Evolutionary conservation across 2,888 invertebrate species (phyloP), one percentile per base, ranked within the genome.

Genomic region (Rambutsinella grinnellia): DNA sequence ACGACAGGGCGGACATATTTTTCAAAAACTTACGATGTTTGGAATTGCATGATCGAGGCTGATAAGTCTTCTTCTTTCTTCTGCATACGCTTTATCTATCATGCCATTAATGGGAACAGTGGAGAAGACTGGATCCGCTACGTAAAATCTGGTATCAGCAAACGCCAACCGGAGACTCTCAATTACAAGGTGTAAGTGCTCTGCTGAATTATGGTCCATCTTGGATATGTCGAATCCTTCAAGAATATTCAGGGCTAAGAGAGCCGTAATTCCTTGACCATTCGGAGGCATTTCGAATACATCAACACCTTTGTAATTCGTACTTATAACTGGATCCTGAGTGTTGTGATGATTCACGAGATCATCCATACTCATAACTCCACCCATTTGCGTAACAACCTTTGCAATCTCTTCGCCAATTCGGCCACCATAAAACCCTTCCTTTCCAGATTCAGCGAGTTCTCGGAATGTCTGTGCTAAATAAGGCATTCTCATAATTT

Each of bases 211-310:
- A 70, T 86, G 86, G 15, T 85, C 85, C 82, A 86, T 79, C 6
- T 54, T 85, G 85, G 80, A 21, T 13, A 77, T 53, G 76, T 87
- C 85, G 76, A 85, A 85, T n/a, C 82, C 85, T 75, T 87, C 86
- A 28, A 87, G 81, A 80, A 83, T 81, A 23, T 87, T 87, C 2
- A 87, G 81, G 3, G 86, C 85, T 58, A 86, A 82, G 1, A 87
- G 82, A 1, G 86, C 86, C 2, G 85, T 85, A 17, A 87, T 85
- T 1, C 87, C 87, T 72, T 87, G 87, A 1, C 86, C 86, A 82
- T 86, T 87, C 0, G 87, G 87, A 3, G 86, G 86, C 53, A 86
- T 85, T 80, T 87, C 87, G 85, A 86, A 87, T 2, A 87, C 83
- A 53, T 81, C 74, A 10, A 81, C 63, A 15, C 83, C 83, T 8